These are phyloP conservation scores for Gymnoscelis rufifasciata DNA, from an alignment of 2,888 invertebrate species.

Conservation along the genomic window DNA sequence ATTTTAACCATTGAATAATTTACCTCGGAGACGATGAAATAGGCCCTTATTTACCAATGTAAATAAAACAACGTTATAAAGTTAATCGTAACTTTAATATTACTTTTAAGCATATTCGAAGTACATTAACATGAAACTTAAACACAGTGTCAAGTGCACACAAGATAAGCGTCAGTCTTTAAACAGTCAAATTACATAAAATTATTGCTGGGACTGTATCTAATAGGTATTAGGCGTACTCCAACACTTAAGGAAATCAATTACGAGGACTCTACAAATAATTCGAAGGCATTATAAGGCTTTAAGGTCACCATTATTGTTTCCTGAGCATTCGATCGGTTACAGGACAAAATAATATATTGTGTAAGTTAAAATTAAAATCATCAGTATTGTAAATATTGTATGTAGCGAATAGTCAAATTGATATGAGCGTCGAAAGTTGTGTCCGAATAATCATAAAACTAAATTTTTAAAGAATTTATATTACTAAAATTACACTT, in stretches of 20 bases:
- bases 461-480: too few relatives aligned
- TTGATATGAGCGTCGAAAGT: too few relatives aligned
- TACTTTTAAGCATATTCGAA: slow-evolving; percentile 31
- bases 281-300: slow-evolving; percentile 15
- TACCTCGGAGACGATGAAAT: too few relatives aligned
- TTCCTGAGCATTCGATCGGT: not conserved
- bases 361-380: too few relatives aligned
- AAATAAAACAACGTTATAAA: slow-evolving; percentile 15
- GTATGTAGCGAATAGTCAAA: too few relatives aligned
- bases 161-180: slow-evolving; percentile 66
- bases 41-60: not conserved
- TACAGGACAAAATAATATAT: not conserved
- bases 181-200: slow-evolving; percentile 69
- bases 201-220: slow-evolving; percentile 66
- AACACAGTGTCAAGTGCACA: slow-evolving; percentile 55
- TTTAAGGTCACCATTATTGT: slow-evolving; percentile 1
- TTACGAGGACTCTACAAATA: slow-evolving; percentile 5
- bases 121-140: slow-evolving; percentile 36
- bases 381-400: too few relatives aligned
- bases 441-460: too few relatives aligned
- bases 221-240: slow-evolving; percentile 26
- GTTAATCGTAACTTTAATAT: slow-evolving; percentile 28
- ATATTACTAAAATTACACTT: too few relatives aligned
- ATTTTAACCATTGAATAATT: too few relatives aligned
- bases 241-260: slow-evolving; percentile 18